phyloP scores from a whole-genome alignment of 1,140 invertebrate genomes.

The Zaprionus capensis region DNA sequence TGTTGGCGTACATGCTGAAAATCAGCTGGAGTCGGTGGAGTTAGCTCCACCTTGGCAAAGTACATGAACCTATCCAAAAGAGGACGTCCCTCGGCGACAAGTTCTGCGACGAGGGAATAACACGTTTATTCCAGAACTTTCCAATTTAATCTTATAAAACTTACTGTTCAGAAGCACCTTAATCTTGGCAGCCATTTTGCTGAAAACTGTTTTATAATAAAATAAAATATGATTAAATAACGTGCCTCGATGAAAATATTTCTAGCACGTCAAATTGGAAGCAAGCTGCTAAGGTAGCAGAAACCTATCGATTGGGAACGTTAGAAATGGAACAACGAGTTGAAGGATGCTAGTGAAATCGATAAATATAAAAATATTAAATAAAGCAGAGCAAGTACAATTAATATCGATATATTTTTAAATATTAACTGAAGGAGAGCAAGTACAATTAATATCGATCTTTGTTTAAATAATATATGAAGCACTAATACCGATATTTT shows the following conservation, averaged over 20 bases:
- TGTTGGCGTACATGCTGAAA: constrained; percentile 91
- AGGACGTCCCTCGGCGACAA: constrained; percentile 86
- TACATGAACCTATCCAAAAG: constrained; percentile 90
- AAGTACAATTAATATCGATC: not conserved
- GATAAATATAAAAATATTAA: not conserved
- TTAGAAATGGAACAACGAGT: constrained; percentile 21
- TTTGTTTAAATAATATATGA: not conserved
- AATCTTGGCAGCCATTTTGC: constrained; percentile 46
- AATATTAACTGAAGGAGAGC: not conserved
- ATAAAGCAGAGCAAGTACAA: too few relatives aligned
- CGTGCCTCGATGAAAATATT: not conserved
- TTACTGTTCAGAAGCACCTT: constrained; percentile 61
- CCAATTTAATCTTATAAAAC: constrained; percentile 8
- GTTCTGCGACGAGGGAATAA: not conserved
- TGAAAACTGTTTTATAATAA: constrained; percentile 40
- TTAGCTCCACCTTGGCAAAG: constrained; percentile 96
- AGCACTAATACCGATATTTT: not conserved
- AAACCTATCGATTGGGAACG: not conserved
- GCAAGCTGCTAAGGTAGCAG: constrained; percentile 7
- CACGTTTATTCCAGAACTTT: not conserved
- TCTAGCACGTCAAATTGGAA: constrained; percentile 4
- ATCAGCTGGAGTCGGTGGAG: constrained; percentile 93
- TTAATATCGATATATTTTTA: too few relatives aligned
- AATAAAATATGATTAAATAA: not conserved
- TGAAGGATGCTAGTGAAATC: not conserved